These are phyloP conservation scores for Sarcoramphus papa DNA, from an alignment of 2,797 vertebrate genomes.

Conservation along the genomic window DNA sequence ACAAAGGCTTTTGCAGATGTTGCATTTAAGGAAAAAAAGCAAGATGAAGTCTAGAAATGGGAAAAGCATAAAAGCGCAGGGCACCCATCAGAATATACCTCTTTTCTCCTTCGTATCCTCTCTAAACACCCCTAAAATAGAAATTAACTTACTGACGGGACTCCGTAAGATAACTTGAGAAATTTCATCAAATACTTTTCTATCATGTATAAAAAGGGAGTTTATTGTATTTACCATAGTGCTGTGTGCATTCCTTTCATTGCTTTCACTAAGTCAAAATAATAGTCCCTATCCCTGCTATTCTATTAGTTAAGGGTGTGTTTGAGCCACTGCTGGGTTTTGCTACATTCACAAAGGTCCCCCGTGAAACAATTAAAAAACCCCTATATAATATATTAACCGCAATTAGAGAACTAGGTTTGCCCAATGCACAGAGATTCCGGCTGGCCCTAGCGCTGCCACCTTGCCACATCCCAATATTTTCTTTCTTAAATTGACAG, in stretches of 20 bases:
- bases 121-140: not conserved
- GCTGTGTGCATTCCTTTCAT: not conserved
- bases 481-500: not conserved
- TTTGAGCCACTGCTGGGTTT: not conserved
- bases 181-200: not conserved
- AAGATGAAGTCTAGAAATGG: not conserved
- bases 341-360: accelerated
- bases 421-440: not conserved
- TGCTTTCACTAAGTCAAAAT: not conserved
- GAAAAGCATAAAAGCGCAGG: not conserved
- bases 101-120: not conserved
- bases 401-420: not conserved
- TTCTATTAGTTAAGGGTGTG: not conserved
- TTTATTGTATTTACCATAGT: not conserved
- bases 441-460: accelerated
- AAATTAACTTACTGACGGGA: not conserved
- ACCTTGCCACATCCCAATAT: not conserved
- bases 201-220: not conserved
- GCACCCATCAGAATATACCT: not conserved
- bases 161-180: not conserved
- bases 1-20: not conserved
- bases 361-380: not conserved
- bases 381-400: too few relatives aligned
- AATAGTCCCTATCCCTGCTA: not conserved
- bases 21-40: not conserved